Evolutionary conservation across 2,797 vertebrate species (phyloP), one percentile per base, ranked within the genome.

Genomic region (Danio albolineatus): DNA sequence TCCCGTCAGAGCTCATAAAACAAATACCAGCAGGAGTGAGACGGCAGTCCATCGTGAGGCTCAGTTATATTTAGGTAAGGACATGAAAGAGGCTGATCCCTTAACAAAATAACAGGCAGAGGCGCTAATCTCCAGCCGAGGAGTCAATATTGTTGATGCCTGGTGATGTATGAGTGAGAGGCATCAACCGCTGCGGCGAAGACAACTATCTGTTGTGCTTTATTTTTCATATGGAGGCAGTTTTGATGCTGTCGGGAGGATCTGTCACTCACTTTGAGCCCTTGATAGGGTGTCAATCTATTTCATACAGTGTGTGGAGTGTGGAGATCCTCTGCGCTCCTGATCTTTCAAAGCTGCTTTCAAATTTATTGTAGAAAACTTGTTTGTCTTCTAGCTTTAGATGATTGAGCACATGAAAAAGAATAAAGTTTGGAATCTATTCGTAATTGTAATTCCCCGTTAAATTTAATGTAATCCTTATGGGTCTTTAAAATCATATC

Each of bases 1-100:
- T 91, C 86, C 90, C 78, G 88, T 89, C 91, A 86, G 83, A 81
- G 77, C 91, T 91, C 94, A 88, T 92, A 92, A 95, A 95, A 94
- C 89, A 94, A 95, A 95, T 90, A 88, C 87, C 87, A 86, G 88
- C 87, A 91, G 90, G 88, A 91, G 76, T 87, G 90, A 88, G 87
- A 90, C 91, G 78, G 54, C 92, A 91, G 86, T 86, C 82, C 83
- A 88, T 91, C 87, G 83, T 67, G 76, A 87, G 90, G 86, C 84
- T 79, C 88, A 93, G 93, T 92, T 90, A 91, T 91, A 94, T 94
- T 94, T 93, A 93, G 93, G 88, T 87, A 91, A 92, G 91, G 90
- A 93, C 92, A 92, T 87, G 89, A 92, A 95, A 93, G 92, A 89
- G 84, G 84, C 89, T 93, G 92, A 95, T 94, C 93, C 93, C 91